A percentile compares a stretch with the other conserved stretches of the same genome.
Evolutionary conservation across 2,113 vertebrate genomes (phyloP).

Genomic region (Chloroceryle aenea): DNA sequence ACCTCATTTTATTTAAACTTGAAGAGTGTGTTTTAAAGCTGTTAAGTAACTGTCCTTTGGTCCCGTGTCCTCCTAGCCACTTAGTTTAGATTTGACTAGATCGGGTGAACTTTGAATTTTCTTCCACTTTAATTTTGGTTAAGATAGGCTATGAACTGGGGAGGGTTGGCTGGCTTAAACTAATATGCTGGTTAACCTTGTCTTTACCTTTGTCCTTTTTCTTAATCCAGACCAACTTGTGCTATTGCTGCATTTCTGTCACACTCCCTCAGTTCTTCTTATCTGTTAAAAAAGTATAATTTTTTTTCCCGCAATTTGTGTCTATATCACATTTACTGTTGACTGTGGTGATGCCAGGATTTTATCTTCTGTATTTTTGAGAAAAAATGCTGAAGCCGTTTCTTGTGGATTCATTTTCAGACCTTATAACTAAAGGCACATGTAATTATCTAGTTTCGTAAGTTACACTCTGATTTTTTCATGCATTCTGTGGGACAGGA

Average conservation of each 20-base stretch:
- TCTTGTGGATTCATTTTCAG: background rate
- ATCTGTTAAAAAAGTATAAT: background rate
- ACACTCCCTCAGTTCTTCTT: background rate
- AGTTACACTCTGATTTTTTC: background rate
- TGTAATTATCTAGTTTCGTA: background rate
- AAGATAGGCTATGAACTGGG: background rate
- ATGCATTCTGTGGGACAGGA: background rate
- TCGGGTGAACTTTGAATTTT: slow-evolving; percentile 3
- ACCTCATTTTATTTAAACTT: background rate
- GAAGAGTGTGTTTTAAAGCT: background rate
- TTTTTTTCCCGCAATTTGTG: background rate
- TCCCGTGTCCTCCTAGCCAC: background rate
- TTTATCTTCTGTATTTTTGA: background rate
- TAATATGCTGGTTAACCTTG: background rate
- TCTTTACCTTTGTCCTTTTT: slow-evolving; percentile 17
- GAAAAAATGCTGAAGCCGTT: background rate
- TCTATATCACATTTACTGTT: background rate
- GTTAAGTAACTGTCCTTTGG: background rate
- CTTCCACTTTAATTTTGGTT: slow-evolving; percentile 1
- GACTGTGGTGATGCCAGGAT: background rate
- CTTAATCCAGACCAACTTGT: background rate
- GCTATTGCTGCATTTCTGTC: background rate
- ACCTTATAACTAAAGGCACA: background rate
- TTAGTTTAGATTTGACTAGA: background rate
- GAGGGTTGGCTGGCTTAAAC: background rate